Base-by-base conservation (phyloP, 1,140 invertebrate species). In the Leptestheria dahalacensis region DNA sequence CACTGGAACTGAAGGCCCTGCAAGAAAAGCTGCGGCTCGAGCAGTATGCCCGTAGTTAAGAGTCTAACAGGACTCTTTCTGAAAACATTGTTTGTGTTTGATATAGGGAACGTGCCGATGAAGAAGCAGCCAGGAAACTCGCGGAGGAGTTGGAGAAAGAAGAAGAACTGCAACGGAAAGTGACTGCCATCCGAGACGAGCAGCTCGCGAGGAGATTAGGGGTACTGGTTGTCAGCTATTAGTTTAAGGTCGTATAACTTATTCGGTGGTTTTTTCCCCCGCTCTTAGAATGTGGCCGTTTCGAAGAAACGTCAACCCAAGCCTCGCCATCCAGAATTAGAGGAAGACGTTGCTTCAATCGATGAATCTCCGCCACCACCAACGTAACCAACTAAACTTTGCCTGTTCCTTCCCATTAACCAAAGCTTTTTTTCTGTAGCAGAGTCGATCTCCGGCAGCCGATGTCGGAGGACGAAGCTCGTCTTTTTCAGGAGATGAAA, bases 71-170 rank as follows among this genome's bases (percentile, higher is more conserved):
- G 21, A 28, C 26, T 59, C 41, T 60, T 18, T 9, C 46, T 25
- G 52, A 54, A 54, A 54, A 26, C 4, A 26, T 26, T 20, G 15
- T 29, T 53, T 25, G 23, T 20, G 15, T 21, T 48, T 23, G 18
- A 28, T 52, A 52, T 25, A 84, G 82, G 66, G 84, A 86, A 70
- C 78, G 84, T 66, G 75, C 78, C 68, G 86, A 89, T 72, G 82
- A 77, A 48, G 67, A 77, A 59, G 72, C 83, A 21, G 83, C 83
- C 23, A 75, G 73, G 66, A 75, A 82, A 68, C 71, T 84, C 60
- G 82, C 82, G 24, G 73, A 82, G 63, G 77, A 77, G 60, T 65
- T 85, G 23, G 76, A 81, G 65, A 66, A 72, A 62, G 83, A 85
- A 63, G 80, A 82, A 64, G 72, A 79, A 49, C 71, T 74, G 64